Conservation (phyloP, 2,888 invertebrate genomes). For the Leucophenga montana region DNA sequence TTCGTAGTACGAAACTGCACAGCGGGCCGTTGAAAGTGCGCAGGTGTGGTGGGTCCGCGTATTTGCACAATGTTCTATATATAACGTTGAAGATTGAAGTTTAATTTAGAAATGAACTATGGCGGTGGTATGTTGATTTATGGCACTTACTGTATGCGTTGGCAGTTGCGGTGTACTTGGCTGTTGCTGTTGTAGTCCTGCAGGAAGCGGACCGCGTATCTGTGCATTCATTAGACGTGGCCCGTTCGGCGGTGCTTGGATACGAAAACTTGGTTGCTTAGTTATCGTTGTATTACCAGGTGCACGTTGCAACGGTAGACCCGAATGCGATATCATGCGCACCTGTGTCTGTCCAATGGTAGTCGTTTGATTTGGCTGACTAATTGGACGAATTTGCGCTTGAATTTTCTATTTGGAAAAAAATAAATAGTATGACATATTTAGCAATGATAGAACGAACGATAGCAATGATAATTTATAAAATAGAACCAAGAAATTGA, state of each 20-base stretch:
- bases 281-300: conserved; percentile 74
- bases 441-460: not conserved
- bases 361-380: conserved; percentile 74
- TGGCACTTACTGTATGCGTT: conserved; percentile 68
- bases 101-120: not conserved
- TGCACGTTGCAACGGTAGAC: conserved; percentile 65
- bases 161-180: conserved; percentile 59
- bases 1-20: conserved; percentile 71
- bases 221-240: conserved; percentile 69
- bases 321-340: conserved; percentile 76
- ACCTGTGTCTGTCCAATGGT: conserved; percentile 77
- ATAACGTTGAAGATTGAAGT: too few relatives aligned
- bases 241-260: conserved; percentile 66
- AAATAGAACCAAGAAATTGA: not conserved
- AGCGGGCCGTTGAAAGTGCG: conserved; percentile 67
- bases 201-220: conserved; percentile 65
- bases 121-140: conserved; percentile 42
- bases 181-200: conserved; percentile 48
- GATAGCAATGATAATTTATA: not conserved
- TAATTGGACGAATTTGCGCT: conserved; percentile 75
- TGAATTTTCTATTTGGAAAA: conserved; percentile 68
- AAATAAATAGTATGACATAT: not conserved
- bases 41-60: conserved; percentile 63
- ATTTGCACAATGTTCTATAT: conserved; percentile 72
- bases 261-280: conserved; percentile 71